Percentiles rank a stretch among this genome's conserved stretches.
These are phyloP conservation scores for Eumaeus atala DNA, from an alignment of 1,140 invertebrate genomes.

Conservation along the genomic window DNA sequence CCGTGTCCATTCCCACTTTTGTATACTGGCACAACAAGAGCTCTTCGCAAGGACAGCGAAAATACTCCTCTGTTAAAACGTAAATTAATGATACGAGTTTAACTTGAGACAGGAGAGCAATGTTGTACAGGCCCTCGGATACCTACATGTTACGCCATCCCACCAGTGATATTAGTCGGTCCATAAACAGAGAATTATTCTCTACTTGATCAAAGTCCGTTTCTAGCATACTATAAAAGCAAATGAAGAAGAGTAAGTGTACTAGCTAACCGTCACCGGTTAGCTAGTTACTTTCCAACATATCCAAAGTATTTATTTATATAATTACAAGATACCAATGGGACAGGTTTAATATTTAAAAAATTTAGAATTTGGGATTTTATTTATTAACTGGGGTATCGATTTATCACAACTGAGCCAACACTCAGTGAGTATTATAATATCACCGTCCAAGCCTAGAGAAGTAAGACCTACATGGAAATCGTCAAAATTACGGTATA, in stretches of 20 bases:
- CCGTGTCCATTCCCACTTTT: conserved; percentile 14
- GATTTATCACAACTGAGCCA: background rate
- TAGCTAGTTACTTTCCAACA: too few species aligned
- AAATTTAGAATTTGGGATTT: too few species aligned
- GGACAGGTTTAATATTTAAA: too few species aligned
- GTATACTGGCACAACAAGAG: conserved; percentile 17
- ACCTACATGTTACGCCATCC: conserved; percentile 14
- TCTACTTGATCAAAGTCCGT: conserved; percentile 15
- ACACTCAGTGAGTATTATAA: conserved; percentile 13
- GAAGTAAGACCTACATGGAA: background rate
- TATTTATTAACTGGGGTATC: conserved; percentile 3
- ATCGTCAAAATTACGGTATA: background rate
- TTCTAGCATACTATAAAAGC: conserved; percentile 16
- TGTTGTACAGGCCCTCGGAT: conserved; percentile 6
- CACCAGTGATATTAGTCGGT: conserved; percentile 14
- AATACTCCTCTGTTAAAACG: conserved; percentile 18
- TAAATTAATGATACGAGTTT: conserved; percentile 13
- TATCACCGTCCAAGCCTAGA: background rate
- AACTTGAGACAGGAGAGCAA: conserved; percentile 12
- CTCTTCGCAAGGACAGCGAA: conserved; percentile 9
- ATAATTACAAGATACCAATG: too few species aligned
- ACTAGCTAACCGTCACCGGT: too few species aligned
- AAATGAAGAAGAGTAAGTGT: conserved; percentile 13
- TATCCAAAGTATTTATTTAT: too few species aligned
- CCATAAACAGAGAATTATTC: conserved; percentile 16